Conservation (phyloP, 2,888 invertebrate species). For the Meandrusa payeni region DNA sequence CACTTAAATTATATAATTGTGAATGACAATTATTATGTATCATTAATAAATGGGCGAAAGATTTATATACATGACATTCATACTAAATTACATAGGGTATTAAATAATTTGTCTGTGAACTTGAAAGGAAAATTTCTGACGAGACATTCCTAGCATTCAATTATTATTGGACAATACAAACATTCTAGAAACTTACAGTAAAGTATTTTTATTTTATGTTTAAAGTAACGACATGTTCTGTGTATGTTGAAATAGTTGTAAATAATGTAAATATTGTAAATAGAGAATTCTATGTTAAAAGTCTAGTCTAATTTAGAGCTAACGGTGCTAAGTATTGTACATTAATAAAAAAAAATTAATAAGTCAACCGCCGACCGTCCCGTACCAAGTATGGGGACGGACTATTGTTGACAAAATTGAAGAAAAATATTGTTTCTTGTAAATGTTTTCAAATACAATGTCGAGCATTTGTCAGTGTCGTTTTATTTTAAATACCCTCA, state of each 20-base stretch:
- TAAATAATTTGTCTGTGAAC: too few relatives aligned
- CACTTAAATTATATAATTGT: too few relatives aligned
- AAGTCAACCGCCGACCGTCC: slow-evolving; percentile 61
- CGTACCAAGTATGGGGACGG: slow-evolving; percentile 66
- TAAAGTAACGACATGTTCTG: too few relatives aligned
- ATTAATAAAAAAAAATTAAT: slow-evolving; percentile 38
- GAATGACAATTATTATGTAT: too few relatives aligned
- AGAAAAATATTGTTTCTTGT: slow-evolving; percentile 66
- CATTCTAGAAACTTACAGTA: too few relatives aligned
- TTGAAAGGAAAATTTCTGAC: too few relatives aligned
- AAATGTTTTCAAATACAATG: slow-evolving; percentile 79
- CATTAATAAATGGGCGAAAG: too few relatives aligned
- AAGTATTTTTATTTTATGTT: too few relatives aligned
- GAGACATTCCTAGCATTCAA: too few relatives aligned
- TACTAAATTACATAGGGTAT: too few relatives aligned
- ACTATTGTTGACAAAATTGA: slow-evolving; percentile 53
- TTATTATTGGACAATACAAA: too few relatives aligned
- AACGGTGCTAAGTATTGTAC: slow-evolving; percentile 78
- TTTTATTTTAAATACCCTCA: slow-evolving; percentile 46
- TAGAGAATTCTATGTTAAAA: slow-evolving; percentile 47
- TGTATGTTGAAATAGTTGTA: slow-evolving; percentile 24
- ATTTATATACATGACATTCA: too few relatives aligned
- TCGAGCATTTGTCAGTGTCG: slow-evolving; percentile 66
- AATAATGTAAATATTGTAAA: slow-evolving; percentile 56
- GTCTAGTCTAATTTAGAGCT: slow-evolving; percentile 78